Evolutionary conservation across 2,797 vertebrate species (phyloP), one percentile per base, ranked within the genome.

Genomic region (Sebastolobus altivelis): DNA sequence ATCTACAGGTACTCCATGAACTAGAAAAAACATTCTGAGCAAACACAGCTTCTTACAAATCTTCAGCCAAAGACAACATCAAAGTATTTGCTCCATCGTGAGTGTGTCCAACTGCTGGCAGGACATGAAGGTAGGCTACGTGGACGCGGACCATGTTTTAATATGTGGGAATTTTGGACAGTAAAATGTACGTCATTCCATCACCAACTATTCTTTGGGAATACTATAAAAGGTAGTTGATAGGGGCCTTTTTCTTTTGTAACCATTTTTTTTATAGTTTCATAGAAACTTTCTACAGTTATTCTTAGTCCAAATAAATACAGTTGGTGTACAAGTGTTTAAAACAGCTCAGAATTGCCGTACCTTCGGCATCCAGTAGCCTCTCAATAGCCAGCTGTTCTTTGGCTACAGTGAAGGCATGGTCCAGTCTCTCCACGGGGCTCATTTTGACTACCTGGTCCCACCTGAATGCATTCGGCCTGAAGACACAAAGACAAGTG

Each of bases 301-400:
- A 65, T 61, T 68, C 31, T 18, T 49, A 25, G 25, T 37, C n/a
- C 29, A 78, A 38, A 75, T 46, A 61, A 68, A 49, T 37, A 54
- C 9, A 69, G n/a, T 5, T 61, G 38, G 3, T 29, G 61, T 35
- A 18, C 46, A 69, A 8, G 22, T 58, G 62, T 52, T 56, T 55
- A 46, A 60, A 70, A 16, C 3, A 2, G 38, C 12, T 27, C 18
- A 37, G 12, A 35, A 33, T 25, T 35, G 20, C 2, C 2, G 31
- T 95, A 99, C 99, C 99, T 98, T 99, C 99, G 74, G 99, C 95
- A 93, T 99, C 99, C 86, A 99, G 94, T 0, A 99, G 96, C 84
- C 94, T 97, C 89, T 99, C 99, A 65, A 99, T 98, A 83, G 95
- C 96, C 83, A 99, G 92, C 59, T 97, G 95, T 67, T 96, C 96